These are phyloP conservation scores for Dendrolimus pini DNA, from an alignment of 2,888 invertebrate species.

Conservation along the genomic window DNA sequence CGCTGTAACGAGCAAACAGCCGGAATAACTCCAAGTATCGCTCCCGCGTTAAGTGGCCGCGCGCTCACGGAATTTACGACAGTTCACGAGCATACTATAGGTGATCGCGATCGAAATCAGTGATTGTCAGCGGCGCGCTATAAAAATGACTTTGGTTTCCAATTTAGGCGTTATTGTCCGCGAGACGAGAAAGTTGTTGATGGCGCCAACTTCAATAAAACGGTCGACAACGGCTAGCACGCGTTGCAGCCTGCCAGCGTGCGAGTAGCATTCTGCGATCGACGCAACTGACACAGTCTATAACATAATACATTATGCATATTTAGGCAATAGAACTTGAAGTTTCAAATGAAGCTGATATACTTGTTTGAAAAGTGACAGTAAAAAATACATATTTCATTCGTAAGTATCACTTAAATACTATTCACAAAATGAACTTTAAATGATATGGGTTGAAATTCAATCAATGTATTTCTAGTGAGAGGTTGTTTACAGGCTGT, in stretches of 20 bases:
- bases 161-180: constrained; percentile 71
- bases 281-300: not conserved
- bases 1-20: constrained; percentile 69
- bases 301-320: not conserved
- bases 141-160: constrained; percentile 68
- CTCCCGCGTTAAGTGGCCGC: constrained; percentile 66
- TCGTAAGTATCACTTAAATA: not conserved
- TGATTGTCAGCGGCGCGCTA: constrained; percentile 48
- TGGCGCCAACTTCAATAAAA: constrained; percentile 74
- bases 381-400: constrained; percentile 33
- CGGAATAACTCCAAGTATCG: constrained; percentile 61
- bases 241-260: constrained; percentile 32
- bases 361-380: constrained; percentile 62
- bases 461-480: not conserved
- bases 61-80: constrained; percentile 62
- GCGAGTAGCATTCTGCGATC: constrained; percentile 14
- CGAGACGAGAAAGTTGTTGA: constrained; percentile 68
- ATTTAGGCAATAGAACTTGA: not conserved
- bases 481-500: constrained; percentile 40
- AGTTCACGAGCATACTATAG: constrained; percentile 43
- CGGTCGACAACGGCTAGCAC: constrained; percentile 48
- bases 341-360: constrained; percentile 48
- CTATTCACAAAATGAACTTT: not conserved
- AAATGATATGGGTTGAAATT: not conserved
- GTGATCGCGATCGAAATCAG: constrained; percentile 43